A percentile compares a stretch with the other conserved stretches of the same genome.
phyloP scores from a whole-genome alignment of 2,888 invertebrate species.

The Podabrus alpinus region DNA sequence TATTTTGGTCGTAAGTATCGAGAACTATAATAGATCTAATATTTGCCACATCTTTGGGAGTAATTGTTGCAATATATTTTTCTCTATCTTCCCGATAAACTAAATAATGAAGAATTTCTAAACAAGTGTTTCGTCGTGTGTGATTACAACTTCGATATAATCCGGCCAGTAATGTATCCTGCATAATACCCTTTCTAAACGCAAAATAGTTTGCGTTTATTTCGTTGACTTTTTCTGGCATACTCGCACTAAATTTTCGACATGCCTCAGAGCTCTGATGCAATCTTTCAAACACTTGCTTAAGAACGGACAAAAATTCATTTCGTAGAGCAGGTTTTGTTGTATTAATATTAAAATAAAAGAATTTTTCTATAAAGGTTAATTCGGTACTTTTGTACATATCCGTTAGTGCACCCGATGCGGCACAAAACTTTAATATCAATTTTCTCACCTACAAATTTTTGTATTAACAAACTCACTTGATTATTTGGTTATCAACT shows the following conservation, averaged over 20 bases:
- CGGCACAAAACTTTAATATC: neutral
- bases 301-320: slow-evolving; percentile 68
- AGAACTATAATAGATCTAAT: slow-evolving; percentile 42
- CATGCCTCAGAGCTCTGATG: slow-evolving; percentile 55
- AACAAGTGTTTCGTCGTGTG: slow-evolving; percentile 62
- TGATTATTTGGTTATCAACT: too few relatives aligned
- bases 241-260: slow-evolving; percentile 26
- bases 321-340: slow-evolving; percentile 72
- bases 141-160: slow-evolving; percentile 68
- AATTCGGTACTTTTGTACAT: slow-evolving; percentile 60
- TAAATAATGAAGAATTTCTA: slow-evolving; percentile 57
- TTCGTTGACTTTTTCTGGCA: neutral
- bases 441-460: neutral
- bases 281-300: slow-evolving; percentile 67
- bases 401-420: neutral
- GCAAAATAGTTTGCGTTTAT: neutral
- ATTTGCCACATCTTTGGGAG: slow-evolving; percentile 42
- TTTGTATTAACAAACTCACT: neutral
- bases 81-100: slow-evolving; percentile 28
- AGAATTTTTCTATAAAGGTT: slow-evolving; percentile 63
- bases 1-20: slow-evolving; percentile 81
- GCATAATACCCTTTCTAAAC: slow-evolving; percentile 48
- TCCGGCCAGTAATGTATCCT: slow-evolving; percentile 45
- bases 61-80: slow-evolving; percentile 40
- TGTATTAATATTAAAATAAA: slow-evolving; percentile 70